Percentiles rank a stretch among this genome's conserved stretches.
phyloP scores from a whole-genome alignment of 2,113 vertebrate genomes.

The Xerus inauris region DNA sequence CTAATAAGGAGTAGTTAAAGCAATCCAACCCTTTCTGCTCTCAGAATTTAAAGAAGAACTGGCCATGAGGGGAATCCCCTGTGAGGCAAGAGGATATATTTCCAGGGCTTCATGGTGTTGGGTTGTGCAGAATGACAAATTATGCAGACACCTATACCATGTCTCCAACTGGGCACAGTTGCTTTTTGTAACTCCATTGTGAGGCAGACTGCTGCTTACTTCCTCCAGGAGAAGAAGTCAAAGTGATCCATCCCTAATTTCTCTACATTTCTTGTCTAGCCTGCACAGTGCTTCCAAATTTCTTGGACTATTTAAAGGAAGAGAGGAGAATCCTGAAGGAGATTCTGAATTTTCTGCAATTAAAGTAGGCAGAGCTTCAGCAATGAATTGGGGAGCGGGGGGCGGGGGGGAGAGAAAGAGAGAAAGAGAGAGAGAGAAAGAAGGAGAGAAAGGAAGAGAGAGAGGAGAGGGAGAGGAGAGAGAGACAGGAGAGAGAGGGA shows the following conservation, averaged over 20 bases:
- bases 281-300: neutral
- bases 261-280: neutral
- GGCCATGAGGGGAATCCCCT: fast-evolving
- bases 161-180: neutral
- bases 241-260: neutral
- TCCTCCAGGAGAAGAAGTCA: neutral
- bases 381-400: neutral
- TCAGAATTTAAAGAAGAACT: neutral
- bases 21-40: neutral
- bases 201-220: neutral
- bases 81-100: neutral
- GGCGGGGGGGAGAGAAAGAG: neutral
- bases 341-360: neutral
- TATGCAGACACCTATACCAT: neutral
- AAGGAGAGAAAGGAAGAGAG: neutral
- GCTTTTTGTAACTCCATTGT: neutral
- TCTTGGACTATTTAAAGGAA: neutral
- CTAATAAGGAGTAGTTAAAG: neutral
- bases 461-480: neutral
- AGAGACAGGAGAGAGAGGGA: neutral
- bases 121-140: neutral
- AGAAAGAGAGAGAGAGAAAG: neutral
- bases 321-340: neutral
- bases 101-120: neutral
- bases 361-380: neutral